phyloP scores from a whole-genome alignment of 2,797 vertebrate species.

The Corythornis leucogaster region DNA sequence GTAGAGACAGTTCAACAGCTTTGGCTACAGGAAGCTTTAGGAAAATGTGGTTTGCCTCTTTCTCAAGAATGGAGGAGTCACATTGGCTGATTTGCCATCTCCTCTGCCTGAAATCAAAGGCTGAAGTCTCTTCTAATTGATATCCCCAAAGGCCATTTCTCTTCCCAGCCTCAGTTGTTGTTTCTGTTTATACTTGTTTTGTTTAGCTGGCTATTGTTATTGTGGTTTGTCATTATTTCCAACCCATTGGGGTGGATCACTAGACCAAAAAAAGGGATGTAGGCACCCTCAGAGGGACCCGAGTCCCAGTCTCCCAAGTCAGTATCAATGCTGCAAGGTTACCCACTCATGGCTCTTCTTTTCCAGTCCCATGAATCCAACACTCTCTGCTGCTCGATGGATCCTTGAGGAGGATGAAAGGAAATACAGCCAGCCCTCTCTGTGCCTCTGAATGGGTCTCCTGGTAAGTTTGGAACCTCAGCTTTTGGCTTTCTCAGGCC shows the following conservation, averaged over 20 bases:
- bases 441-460: background rate
- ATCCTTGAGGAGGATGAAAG: background rate
- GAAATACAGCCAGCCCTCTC: background rate
- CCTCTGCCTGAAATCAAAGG: constrained; percentile 56
- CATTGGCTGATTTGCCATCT: constrained; percentile 21
- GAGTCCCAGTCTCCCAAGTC: background rate
- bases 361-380: background rate
- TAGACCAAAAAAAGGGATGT: constrained; percentile 27
- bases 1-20: background rate
- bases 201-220: constrained; percentile 61
- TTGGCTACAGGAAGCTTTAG: constrained; percentile 23
- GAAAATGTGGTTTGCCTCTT: constrained; percentile 52
- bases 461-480: rapidly evolving
- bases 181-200: constrained; percentile 65
- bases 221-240: constrained; percentile 68
- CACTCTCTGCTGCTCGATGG: background rate
- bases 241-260: constrained; percentile 31
- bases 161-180: constrained; percentile 49
- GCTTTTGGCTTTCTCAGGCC: background rate
- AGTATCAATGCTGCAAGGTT: rapidly evolving
- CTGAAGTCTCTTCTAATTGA: constrained; percentile 49
- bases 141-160: constrained; percentile 60
- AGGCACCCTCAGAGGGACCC: constrained; percentile 20
- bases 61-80: constrained; percentile 17
- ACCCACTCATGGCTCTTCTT: background rate